These are phyloP conservation scores for Mamestra brassicae DNA, from an alignment of 2,888 invertebrate genomes.

Conservation along the genomic window DNA sequence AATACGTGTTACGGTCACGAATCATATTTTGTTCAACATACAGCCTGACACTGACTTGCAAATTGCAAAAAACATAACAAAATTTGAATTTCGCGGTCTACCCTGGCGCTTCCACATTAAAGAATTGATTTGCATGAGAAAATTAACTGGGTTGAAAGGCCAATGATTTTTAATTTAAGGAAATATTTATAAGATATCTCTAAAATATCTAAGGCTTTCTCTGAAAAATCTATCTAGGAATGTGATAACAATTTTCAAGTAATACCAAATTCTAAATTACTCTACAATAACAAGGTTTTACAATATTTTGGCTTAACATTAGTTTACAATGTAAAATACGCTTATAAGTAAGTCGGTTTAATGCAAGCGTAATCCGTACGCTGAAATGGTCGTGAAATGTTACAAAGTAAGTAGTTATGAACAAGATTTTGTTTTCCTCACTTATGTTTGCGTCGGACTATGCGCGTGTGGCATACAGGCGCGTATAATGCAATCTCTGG, in stretches of 20 bases:
- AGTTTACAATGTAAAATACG: slow-evolving; percentile 20
- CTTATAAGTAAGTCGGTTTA: slow-evolving; percentile 24
- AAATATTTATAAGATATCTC: slow-evolving; percentile 1
- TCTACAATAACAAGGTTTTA: slow-evolving; percentile 47
- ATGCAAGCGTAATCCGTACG: slow-evolving; percentile 52
- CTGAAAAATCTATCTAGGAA: not conserved
- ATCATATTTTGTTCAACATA: too few relatives aligned
- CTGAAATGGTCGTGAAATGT: slow-evolving; percentile 46
- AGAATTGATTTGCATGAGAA: slow-evolving; percentile 26
- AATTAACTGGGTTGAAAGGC: not conserved
- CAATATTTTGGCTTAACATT: slow-evolving; percentile 48
- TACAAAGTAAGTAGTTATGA: slow-evolving; percentile 75
- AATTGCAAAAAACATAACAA: too few relatives aligned
- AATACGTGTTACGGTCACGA: too few relatives aligned
- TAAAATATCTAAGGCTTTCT: not conserved
- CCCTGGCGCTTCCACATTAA: not conserved
- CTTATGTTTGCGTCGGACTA: slow-evolving; percentile 88
- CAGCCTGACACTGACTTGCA: too few relatives aligned
- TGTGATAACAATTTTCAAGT: slow-evolving; percentile 1
- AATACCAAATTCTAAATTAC: slow-evolving; percentile 20
- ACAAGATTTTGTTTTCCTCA: slow-evolving; percentile 87
- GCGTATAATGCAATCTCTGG: slow-evolving; percentile 92
- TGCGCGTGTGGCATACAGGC: slow-evolving; percentile 87
- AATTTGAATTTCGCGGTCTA: too few relatives aligned
- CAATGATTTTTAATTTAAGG: slow-evolving; percentile 11